Conservation (phyloP, 2,797 vertebrate genomes). For the Enteromius anoplus region DNA sequence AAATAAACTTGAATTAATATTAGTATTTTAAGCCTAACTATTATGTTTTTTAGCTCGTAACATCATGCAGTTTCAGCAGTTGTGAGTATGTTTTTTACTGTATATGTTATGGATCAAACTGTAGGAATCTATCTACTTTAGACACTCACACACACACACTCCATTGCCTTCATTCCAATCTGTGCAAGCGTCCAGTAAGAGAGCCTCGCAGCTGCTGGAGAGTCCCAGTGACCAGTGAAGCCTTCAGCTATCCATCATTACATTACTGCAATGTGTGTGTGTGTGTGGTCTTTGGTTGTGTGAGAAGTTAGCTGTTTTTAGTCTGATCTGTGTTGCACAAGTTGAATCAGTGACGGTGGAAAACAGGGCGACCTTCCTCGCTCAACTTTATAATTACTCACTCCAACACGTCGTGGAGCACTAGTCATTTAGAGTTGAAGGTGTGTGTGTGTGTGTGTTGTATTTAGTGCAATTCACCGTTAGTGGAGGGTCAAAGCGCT, state of each 20-base stretch:
- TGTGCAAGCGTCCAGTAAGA: slow-evolving; percentile 11
- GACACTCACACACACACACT: slow-evolving; percentile 6
- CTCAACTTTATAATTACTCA: neutral
- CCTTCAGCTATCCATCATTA: slow-evolving; percentile 49
- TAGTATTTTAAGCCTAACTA: neutral
- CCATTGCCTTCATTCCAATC: slow-evolving; percentile 30
- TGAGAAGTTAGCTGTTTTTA: neutral
- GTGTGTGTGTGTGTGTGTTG: neutral
- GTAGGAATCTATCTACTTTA: neutral
- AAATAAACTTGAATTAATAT: no score
- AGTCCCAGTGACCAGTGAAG: slow-evolving; percentile 35
- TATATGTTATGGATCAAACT: neutral
- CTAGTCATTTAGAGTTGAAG: neutral
- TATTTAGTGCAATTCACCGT: neutral
- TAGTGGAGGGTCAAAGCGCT: slow-evolving; percentile 1
- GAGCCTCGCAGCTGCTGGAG: slow-evolving; percentile 32
- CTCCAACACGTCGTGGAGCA: neutral
- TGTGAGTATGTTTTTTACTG: neutral
- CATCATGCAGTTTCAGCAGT: neutral
- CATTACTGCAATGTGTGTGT: slow-evolving; percentile 35
- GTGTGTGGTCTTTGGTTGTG: slow-evolving; percentile 2
- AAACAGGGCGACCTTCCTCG: neutral
- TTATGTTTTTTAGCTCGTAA: neutral
- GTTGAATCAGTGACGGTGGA: slow-evolving; percentile 17
- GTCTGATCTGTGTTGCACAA: slow-evolving; percentile 17